Evolutionary conservation across 1,140 invertebrate genomes (phyloP).

Genomic region (Tetraneura akinire): DNA sequence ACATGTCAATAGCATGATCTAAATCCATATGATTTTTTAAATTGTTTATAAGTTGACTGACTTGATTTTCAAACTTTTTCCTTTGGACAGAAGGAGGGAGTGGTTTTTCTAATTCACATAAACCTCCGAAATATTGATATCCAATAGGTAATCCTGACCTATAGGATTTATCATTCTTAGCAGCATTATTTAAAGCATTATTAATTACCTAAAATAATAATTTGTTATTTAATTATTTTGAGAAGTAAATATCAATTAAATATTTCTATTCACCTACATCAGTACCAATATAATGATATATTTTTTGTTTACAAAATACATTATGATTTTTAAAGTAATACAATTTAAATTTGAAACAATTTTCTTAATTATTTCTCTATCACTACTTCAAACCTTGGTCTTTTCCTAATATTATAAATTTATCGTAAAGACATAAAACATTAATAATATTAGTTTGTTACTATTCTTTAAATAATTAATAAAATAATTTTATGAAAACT

Average conservation of each 20-base stretch:
- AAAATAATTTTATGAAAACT: too few species aligned
- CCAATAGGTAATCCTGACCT: constrained; percentile 79
- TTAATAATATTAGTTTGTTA: too few species aligned
- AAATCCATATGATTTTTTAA: constrained; percentile 71
- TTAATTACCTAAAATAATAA: constrained; percentile 67
- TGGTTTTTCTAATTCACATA: constrained; percentile 25
- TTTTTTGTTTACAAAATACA: too few species aligned
- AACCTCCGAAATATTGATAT: constrained; percentile 60
- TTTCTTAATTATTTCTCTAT: too few species aligned
- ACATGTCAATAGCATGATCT: constrained; percentile 76
- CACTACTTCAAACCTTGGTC: too few species aligned
- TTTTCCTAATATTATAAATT: too few species aligned
- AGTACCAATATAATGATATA: too few species aligned
- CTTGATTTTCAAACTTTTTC: constrained; percentile 62
- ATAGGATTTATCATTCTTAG: constrained; percentile 71
- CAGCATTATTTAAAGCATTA: constrained; percentile 72
- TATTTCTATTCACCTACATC: too few species aligned
- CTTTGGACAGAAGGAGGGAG: constrained; percentile 53
- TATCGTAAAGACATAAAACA: too few species aligned
- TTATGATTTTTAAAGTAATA: too few species aligned
- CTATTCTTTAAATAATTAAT: background rate
- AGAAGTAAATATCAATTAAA: background rate
- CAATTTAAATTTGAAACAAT: too few species aligned
- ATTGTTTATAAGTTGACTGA: constrained; percentile 67
- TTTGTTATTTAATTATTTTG: background rate